Evolutionary conservation across 2,888 invertebrate genomes (phyloP), one percentile per base, ranked within the genome.

Genomic region (Boloria selene): DNA sequence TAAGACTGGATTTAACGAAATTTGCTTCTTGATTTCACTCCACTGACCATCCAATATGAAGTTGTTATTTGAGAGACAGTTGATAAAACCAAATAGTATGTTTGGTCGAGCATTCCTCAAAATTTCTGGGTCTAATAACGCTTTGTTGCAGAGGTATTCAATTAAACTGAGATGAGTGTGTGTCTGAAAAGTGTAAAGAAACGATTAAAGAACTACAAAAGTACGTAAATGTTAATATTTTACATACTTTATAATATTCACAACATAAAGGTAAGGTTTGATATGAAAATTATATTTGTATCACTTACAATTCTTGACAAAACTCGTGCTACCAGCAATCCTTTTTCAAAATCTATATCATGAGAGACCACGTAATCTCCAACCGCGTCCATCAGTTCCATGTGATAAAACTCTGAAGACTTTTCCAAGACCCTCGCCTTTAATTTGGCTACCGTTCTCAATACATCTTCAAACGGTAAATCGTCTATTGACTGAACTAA

Each of bases 371-470:
- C 84, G 73, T 91, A 93, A 56, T 90, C 87, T 5, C 93, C 93
- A 50, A 93, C 87, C 1, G 90, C 87, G 73, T 95, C 93, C 75
- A 94, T 83, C 71, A 95, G 87, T 61, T 90, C 89, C 73, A 94
- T 94, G 72, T 95, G 92, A 73, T 95, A 95, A 77, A 93, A 95
- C 78, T 91, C 92, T 4, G 85, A 78, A 63, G 90, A 84, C 71
- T 92, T 93, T 70, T 84, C 84, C 67, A 87, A 67, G 66, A 92
- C 85, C 68, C 90, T 85, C 6, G 83, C 83, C 18, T 90, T 87
- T 17, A 94, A 76, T 79, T 87, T 93, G 0, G 89, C 86, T 1
- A 93, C 79, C 0, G 93, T 90, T 49, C 85, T 83, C 71, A 93
- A 83, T 47, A 95, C 81, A 17, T 94, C 93, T 0, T 87, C 83